A percentile compares a stretch with the other conserved stretches of the same genome.
Evolutionary conservation across 2,888 invertebrate genomes (phyloP).

Genomic region (Hypomecis atomaria): DNA sequence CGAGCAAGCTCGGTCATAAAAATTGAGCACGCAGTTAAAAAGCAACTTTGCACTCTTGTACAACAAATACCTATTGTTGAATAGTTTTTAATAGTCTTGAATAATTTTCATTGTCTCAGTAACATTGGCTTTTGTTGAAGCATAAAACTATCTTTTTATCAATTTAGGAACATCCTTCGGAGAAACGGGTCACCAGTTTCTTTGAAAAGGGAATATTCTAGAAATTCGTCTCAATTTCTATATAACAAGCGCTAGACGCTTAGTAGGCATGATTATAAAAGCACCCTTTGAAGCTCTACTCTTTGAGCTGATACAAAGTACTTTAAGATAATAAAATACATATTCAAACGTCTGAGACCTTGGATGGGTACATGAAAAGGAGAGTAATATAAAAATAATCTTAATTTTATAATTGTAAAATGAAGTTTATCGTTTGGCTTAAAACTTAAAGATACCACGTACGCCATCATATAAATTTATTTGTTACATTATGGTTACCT

Average conservation of each 20-base stretch:
- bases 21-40: too few relatives aligned
- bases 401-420: too few relatives aligned
- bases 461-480: too few relatives aligned
- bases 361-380: too few relatives aligned
- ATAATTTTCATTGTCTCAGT: neutral
- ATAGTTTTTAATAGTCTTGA: neutral
- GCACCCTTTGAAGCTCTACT: neutral
- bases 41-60: too few relatives aligned
- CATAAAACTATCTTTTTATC: neutral
- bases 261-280: neutral
- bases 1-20: too few relatives aligned
- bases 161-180: neutral
- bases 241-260: neutral
- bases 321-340: neutral
- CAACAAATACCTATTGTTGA: too few relatives aligned
- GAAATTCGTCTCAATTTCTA: constrained; percentile 3
- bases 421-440: too few relatives aligned
- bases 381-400: too few relatives aligned
- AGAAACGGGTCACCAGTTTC: neutral
- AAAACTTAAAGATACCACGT: too few relatives aligned
- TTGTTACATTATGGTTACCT: too few relatives aligned
- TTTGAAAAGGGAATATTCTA: neutral
- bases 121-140: neutral
- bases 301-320: constrained; percentile 4
- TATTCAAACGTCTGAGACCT: neutral